Conservation (phyloP, 2,888 invertebrate genomes). For the Choreutis nemorana region DNA sequence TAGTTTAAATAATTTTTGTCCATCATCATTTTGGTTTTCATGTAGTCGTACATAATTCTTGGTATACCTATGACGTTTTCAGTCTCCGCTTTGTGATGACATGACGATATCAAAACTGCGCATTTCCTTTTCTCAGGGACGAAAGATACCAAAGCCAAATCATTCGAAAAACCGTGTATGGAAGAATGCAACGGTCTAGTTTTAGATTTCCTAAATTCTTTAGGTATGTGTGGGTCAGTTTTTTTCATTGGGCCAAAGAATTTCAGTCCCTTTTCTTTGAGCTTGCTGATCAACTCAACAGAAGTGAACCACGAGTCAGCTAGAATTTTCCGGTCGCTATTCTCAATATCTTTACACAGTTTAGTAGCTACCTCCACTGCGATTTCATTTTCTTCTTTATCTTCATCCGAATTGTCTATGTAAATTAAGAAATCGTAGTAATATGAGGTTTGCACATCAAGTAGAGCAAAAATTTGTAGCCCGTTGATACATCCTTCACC, state of each 20-base stretch:
- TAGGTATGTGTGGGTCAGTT: not conserved
- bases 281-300: not conserved
- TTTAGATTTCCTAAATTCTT: not conserved
- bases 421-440: no score
- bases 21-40: not conserved
- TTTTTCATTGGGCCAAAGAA: not conserved
- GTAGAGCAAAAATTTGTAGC: no score
- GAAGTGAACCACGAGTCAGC: not conserved
- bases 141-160: not conserved
- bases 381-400: no score
- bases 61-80: not conserved
- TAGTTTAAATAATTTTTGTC: no score
- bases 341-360: not conserved
- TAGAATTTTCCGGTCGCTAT: not conserved
- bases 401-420: no score
- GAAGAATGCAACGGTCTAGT: not conserved
- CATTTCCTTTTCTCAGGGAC: not conserved
- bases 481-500: no score
- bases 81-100: not conserved
- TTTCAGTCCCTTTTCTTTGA: not conserved
- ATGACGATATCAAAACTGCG: not conserved
- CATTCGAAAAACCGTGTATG: not conserved
- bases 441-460: no score
- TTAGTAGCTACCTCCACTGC: no score
- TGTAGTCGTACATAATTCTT: not conserved